Evolutionary conservation across 2,797 vertebrate species (phyloP).

Genomic region (Sorex maritimensis): DNA sequence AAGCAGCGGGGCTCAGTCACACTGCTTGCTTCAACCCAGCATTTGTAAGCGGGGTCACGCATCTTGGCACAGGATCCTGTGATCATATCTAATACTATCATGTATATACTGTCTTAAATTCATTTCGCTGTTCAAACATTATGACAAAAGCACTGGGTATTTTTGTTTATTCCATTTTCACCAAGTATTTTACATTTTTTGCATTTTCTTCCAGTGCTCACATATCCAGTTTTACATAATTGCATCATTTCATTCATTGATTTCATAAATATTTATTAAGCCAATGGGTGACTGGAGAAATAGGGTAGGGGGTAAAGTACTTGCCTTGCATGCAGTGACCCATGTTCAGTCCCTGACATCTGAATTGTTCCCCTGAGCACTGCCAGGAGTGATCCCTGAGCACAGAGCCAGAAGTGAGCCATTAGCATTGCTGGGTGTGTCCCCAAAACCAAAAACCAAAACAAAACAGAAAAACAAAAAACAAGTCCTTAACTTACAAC

Average conservation of each 20-base stretch:
- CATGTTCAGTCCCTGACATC: no score
- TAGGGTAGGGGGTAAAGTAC: no score
- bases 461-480: no score
- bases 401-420: no score
- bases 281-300: not conserved
- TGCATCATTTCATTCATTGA: constrained; percentile 27
- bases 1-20: not conserved
- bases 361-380: no score
- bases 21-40: not conserved
- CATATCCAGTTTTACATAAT: constrained; percentile 9
- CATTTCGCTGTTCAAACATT: not conserved
- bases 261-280: constrained; percentile 49
- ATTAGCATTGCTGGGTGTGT: no score
- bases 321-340: no score
- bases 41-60: no score
- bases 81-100: not conserved
- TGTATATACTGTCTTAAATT: not conserved
- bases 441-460: no score
- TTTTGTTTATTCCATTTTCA: constrained; percentile 23
- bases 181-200: constrained; percentile 13
- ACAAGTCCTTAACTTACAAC: no score
- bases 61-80: not conserved
- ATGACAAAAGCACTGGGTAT: not conserved
- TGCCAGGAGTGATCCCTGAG: no score
- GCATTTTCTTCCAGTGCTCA: constrained; percentile 59